Conservation (phyloP, 2,797 vertebrate species). For the Ctenosaura bakeri region DNA sequence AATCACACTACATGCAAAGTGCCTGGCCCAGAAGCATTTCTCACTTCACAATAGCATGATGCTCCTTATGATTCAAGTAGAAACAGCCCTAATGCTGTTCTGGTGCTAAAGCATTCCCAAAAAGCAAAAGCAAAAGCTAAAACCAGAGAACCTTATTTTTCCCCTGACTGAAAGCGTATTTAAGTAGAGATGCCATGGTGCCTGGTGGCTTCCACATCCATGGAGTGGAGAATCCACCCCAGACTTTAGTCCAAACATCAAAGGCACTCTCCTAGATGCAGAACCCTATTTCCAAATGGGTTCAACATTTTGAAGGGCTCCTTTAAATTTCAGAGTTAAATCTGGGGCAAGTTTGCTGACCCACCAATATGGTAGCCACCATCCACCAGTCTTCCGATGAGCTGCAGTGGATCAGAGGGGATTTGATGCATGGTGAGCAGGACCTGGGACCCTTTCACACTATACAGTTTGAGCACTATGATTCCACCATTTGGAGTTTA, state of each 20-base stretch:
- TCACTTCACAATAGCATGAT: slow-evolving; percentile 76
- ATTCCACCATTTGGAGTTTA: no score
- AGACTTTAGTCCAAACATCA: no score
- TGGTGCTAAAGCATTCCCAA: slow-evolving; percentile 66
- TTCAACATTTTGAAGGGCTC: no score
- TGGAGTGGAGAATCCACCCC: no score
- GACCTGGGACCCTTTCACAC: neutral
- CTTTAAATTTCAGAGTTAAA: no score
- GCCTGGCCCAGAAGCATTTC: slow-evolving; percentile 81
- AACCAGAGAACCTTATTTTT: neutral
- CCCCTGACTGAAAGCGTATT: neutral
- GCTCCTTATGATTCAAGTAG: slow-evolving; percentile 67
- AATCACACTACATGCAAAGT: slow-evolving; percentile 83
- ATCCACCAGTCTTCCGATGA: neutral
- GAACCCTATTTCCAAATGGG: no score
- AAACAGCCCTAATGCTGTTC: slow-evolving; percentile 33
- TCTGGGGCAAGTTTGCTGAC: no score
- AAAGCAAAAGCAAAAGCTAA: slow-evolving; percentile 65
- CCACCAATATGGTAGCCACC: no score
- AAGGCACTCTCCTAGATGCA: no score
- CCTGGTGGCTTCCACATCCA: no score
- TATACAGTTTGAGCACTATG: no score
- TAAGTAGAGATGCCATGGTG: neutral
- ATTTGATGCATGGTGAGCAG: neutral
- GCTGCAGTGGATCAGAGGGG: neutral